Evolutionary conservation across 1,140 invertebrate genomes (phyloP).

Genomic region (Phymastichus coffea): DNA sequence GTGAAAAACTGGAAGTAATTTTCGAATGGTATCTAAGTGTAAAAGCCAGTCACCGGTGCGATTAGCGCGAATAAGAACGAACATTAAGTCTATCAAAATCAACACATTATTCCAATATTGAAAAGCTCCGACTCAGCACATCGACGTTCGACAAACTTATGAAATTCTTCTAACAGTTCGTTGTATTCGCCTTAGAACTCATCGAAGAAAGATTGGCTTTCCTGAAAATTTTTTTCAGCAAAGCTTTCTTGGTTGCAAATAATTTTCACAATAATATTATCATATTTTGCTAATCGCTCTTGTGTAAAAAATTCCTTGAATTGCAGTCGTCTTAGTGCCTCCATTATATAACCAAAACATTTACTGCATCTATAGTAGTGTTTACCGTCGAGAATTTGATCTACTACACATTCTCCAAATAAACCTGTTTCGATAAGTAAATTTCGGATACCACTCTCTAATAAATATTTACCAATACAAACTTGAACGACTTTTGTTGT

Average conservation of each 20-base stretch:
- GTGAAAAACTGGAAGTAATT: slow-evolving; percentile 24
- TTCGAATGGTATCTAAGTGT: slow-evolving; percentile 7
- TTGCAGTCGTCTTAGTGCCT: slow-evolving; percentile 24
- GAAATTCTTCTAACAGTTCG: background rate
- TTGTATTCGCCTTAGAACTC: background rate
- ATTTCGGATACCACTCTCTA: slow-evolving; percentile 24
- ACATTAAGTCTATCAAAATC: slow-evolving; percentile 3
- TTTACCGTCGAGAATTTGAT: slow-evolving; percentile 23
- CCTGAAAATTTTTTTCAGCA: background rate
- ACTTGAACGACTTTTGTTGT: slow-evolving; percentile 14
- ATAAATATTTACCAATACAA: slow-evolving; percentile 27
- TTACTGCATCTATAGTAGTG: slow-evolving; percentile 24
- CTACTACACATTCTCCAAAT: slow-evolving; percentile 2
- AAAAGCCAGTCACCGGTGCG: slow-evolving; percentile 22
- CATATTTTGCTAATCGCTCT: slow-evolving; percentile 4
- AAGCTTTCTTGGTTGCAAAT: background rate
- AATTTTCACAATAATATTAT: background rate
- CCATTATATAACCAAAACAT: slow-evolving; percentile 3
- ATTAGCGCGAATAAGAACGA: slow-evolving; percentile 20
- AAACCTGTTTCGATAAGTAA: slow-evolving; percentile 19
- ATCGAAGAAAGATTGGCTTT: background rate
- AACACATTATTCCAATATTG: slow-evolving; percentile 13
- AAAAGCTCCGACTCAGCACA: slow-evolving; percentile 13
- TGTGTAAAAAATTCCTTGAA: slow-evolving; percentile 16
- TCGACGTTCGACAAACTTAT: slow-evolving; percentile 2